Conservation (phyloP, 1,140 invertebrate genomes). For the Temnothorax curvispinosus region DNA sequence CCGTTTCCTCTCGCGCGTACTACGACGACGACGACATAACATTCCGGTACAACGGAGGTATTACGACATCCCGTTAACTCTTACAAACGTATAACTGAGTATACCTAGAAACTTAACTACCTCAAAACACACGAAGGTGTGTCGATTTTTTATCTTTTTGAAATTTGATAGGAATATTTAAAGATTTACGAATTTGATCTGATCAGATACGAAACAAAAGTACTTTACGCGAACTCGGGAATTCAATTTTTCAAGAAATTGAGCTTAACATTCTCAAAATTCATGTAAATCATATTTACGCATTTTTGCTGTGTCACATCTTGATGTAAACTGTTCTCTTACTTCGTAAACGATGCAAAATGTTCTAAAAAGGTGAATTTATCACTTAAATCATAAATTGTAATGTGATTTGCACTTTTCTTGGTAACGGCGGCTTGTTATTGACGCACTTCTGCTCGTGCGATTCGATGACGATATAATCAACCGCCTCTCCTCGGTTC, state of each 20-base stretch:
- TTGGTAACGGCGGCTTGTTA: neutral
- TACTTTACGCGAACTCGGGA: neutral
- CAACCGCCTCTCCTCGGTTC: neutral
- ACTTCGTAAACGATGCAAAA: neutral
- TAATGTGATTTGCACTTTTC: neutral
- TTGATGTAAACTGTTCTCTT: neutral
- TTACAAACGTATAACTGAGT: neutral
- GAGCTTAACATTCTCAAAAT: neutral
- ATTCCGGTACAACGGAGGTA: constrained; percentile 8
- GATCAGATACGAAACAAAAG: neutral
- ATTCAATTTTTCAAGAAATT: neutral
- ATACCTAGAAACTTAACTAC: neutral
- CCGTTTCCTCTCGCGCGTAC: constrained; percentile 53
- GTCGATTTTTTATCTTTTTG: neutral
- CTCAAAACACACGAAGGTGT: neutral
- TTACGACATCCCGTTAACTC: constrained; percentile 29
- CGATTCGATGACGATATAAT: neutral
- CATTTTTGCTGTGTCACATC: neutral
- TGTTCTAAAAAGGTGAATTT: neutral
- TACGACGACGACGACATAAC: constrained; percentile 23
- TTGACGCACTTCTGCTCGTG: neutral
- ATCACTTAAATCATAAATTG: neutral
- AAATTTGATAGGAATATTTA: neutral
- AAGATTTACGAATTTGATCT: neutral
- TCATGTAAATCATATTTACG: neutral